A percentile compares a stretch with the other conserved stretches of the same genome.
Evolutionary conservation across 2,888 invertebrate species (phyloP).

Genomic region (Teleiodes luculella): DNA sequence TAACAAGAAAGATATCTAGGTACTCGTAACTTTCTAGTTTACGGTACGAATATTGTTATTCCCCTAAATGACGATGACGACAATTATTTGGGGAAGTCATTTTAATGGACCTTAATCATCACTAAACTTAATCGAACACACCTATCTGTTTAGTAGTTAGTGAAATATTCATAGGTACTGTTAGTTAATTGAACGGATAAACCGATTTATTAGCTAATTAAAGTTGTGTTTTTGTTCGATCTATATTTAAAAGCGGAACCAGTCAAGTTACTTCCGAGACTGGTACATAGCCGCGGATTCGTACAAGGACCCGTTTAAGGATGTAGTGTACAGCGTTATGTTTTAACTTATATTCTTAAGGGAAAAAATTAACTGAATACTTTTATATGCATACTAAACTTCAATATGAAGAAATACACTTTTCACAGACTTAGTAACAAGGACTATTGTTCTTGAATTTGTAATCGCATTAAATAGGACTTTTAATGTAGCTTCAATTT

Average conservation of each 20-base stretch:
- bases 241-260: conserved; percentile 16
- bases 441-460: too few relatives aligned
- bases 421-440: too few relatives aligned
- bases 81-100: too few relatives aligned
- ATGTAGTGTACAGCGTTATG: conserved; percentile 9
- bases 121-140: neutral
- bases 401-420: too few relatives aligned
- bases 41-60: too few relatives aligned
- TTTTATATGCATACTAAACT: too few relatives aligned
- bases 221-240: conserved; percentile 1
- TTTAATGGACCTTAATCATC: too few relatives aligned
- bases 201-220: neutral
- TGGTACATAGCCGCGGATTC: conserved; percentile 17
- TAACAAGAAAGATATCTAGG: too few relatives aligned
- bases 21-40: too few relatives aligned
- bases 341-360: neutral
- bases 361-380: neutral
- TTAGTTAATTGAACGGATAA: neutral
- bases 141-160: neutral
- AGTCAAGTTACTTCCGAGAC: conserved; percentile 20
- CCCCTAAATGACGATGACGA: too few relatives aligned
- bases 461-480: too few relatives aligned
- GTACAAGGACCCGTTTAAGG: conserved; percentile 23
- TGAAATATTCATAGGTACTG: neutral
- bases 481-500: too few relatives aligned